Evolutionary conservation across 2,797 vertebrate species (phyloP).

Genomic region (Sebastes wilsoni): DNA sequence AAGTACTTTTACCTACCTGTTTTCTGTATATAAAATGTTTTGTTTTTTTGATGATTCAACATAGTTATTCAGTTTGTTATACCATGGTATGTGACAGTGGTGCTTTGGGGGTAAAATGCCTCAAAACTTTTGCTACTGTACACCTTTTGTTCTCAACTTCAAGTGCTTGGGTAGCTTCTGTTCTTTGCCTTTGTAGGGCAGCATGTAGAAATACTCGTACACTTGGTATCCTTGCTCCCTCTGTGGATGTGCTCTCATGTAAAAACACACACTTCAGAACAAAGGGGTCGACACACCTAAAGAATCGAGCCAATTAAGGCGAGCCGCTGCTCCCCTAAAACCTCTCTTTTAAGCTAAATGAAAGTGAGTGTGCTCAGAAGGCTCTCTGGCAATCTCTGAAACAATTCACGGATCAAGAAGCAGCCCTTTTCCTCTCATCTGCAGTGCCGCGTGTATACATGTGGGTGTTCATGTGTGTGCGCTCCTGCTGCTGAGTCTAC

Average conservation of each 20-base stretch:
- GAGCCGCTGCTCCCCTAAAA: not conserved
- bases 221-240: not conserved
- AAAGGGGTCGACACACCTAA: slow-evolving; percentile 11
- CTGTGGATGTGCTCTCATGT: slow-evolving; percentile 17
- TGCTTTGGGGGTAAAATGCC: not conserved
- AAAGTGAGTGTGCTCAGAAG: slow-evolving; percentile 43
- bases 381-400: slow-evolving; percentile 44
- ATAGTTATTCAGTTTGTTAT: not conserved
- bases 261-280: slow-evolving; percentile 31
- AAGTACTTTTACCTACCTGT: not conserved
- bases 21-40: no score
- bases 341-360: slow-evolving; percentile 19
- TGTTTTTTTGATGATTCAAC: not conserved
- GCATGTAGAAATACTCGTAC: not conserved
- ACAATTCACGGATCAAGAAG: slow-evolving; percentile 55
- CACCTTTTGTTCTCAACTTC: not conserved
- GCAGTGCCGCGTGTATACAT: not conserved
- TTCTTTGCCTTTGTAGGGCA: not conserved
- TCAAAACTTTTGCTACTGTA: not conserved
- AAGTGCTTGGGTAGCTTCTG: not conserved
- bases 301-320: slow-evolving; percentile 49
- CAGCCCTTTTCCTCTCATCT: slow-evolving; percentile 50
- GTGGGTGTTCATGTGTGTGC: not conserved
- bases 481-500: slow-evolving; percentile 31
- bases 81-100: not conserved